Conservation (phyloP, 2,113 vertebrate genomes). For the Tetraodon nigroviridis region DNA sequence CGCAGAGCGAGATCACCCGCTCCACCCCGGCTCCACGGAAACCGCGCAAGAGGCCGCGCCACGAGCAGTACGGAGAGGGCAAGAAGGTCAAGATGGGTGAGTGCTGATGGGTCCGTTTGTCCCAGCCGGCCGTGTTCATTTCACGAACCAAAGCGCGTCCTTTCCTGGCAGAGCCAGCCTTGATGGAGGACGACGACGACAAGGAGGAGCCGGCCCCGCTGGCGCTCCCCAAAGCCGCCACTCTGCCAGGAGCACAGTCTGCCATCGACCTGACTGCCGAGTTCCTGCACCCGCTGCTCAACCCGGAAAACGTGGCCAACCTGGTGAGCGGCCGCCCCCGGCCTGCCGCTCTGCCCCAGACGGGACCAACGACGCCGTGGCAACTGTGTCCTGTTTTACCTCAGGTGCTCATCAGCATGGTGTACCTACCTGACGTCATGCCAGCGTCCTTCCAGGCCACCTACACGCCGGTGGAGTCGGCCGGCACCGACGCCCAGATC, state of each 20-base stretch:
- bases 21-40: constrained; percentile 79
- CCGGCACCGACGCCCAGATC: constrained; percentile 91
- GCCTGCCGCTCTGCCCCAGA: background rate
- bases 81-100: constrained; percentile 92
- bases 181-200: constrained; percentile 90
- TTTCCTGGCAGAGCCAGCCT: constrained; percentile 64
- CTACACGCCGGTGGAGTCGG: constrained; percentile 93
- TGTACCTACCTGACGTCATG: constrained; percentile 93
- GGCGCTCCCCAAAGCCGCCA: constrained; percentile 65
- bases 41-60: constrained; percentile 80
- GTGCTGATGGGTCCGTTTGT: constrained; percentile 28
- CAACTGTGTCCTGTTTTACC: background rate
- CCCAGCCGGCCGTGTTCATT: too few relatives aligned
- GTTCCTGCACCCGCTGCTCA: constrained; percentile 84
- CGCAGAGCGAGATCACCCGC: constrained; percentile 85
- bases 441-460: constrained; percentile 96
- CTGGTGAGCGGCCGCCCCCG: constrained; percentile 68
- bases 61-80: constrained; percentile 77
- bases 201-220: constrained; percentile 80
- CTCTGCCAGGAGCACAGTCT: constrained; percentile 73
- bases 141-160: too few relatives aligned
- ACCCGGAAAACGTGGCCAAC: constrained; percentile 87
- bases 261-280: constrained; percentile 89
- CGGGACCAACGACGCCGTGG: background rate
- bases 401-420: constrained; percentile 97